These are phyloP conservation scores for Zhuqinia jingwanae DNA, from an alignment of 2,888 invertebrate genomes.

Conservation along the genomic window DNA sequence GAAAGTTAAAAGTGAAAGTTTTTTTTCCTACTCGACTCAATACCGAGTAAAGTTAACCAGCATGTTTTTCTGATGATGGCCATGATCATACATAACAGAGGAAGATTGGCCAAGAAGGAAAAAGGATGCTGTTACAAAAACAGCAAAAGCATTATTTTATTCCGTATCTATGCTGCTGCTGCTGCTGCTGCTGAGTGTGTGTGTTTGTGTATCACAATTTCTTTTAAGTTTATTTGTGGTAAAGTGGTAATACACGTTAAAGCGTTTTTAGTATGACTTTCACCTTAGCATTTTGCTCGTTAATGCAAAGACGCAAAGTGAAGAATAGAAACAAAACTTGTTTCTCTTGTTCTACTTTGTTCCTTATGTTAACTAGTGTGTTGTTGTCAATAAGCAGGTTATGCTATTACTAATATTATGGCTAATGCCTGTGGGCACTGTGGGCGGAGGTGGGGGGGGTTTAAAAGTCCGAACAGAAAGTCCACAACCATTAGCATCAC, in stretches of 20 bases:
- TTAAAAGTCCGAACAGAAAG: neutral
- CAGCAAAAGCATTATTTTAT: no score
- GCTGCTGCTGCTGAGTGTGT: no score
- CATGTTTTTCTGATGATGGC: constrained; percentile 2
- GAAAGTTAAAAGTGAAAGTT: constrained; percentile 36
- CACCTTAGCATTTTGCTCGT: neutral
- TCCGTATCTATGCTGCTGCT: no score
- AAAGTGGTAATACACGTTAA: no score
- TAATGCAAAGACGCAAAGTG: neutral
- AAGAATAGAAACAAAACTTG: no score
- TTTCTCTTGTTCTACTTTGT: neutral
- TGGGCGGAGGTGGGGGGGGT: neutral
- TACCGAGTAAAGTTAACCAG: neutral
- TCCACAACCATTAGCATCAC: neutral
- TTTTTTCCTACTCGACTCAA: neutral
- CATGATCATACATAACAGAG: constrained; percentile 7
- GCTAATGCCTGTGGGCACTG: neutral
- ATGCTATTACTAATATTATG: neutral
- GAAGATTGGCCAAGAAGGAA: constrained; percentile 14
- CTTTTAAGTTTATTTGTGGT: no score
- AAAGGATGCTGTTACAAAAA: neutral
- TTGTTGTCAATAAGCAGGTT: constrained; percentile 20
- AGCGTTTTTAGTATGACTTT: neutral
- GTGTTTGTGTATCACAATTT: no score
- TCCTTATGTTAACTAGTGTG: neutral